phyloP scores from a whole-genome alignment of 2,797 vertebrate species.

The Rousettus madagascariensis region DNA sequence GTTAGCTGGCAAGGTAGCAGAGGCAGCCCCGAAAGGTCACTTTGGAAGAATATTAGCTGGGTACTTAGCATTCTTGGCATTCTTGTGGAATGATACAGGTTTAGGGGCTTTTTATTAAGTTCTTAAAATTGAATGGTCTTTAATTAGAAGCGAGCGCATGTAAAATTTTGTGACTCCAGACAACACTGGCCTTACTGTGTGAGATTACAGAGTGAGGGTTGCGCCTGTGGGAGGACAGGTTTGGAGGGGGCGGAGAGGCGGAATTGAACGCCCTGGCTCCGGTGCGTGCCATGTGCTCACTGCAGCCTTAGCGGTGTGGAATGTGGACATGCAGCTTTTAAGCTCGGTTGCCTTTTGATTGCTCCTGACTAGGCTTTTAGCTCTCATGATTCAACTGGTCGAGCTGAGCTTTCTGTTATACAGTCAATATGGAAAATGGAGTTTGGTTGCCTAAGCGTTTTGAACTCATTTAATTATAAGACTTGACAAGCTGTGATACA shows the following conservation, averaged over 20 bases:
- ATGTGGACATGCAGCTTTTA: slow-evolving; percentile 7
- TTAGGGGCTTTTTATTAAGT: slow-evolving; percentile 66
- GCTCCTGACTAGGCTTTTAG: slow-evolving; percentile 2
- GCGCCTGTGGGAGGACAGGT: neutral
- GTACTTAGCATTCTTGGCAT: slow-evolving; percentile 67
- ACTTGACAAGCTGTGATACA: neutral
- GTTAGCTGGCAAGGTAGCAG: slow-evolving; percentile 25
- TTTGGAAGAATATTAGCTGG: slow-evolving; percentile 28
- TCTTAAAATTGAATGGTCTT: slow-evolving; percentile 66
- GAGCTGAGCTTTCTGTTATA: slow-evolving; percentile 44
- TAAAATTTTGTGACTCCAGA: slow-evolving; percentile 51
- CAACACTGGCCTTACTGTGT: slow-evolving; percentile 49
- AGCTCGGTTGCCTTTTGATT: slow-evolving; percentile 7
- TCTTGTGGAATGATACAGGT: slow-evolving; percentile 57
- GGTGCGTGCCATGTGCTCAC: neutral
- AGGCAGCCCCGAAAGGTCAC: neutral
- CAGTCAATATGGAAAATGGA: slow-evolving; percentile 5
- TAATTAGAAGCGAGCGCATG: slow-evolving; percentile 64
- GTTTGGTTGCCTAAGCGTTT: neutral
- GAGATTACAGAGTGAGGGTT: neutral
- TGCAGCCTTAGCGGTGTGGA: neutral
- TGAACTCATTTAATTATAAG: slow-evolving; percentile 2
- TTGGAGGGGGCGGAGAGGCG: neutral
- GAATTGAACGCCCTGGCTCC: neutral
- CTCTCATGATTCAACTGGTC: slow-evolving; percentile 42